Conservation (phyloP, 2,113 vertebrate genomes). For the Trogon melanurus region DNA sequence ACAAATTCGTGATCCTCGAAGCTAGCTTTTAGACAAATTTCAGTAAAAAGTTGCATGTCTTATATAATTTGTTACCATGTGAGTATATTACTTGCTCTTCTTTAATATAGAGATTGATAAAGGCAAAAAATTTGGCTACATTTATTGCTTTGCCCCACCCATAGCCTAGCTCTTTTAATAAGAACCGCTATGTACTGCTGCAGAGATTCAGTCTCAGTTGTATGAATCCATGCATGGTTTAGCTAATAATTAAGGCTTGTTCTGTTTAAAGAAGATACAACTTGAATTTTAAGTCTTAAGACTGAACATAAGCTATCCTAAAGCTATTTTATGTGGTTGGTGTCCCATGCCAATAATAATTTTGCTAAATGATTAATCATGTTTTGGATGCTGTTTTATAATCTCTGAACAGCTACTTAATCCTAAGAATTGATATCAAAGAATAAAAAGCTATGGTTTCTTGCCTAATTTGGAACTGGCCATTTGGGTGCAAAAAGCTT, state of each 20-base stretch:
- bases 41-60: neutral
- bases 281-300: neutral
- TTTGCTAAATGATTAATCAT: neutral
- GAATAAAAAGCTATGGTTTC: neutral
- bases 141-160: conserved; percentile 32
- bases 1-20: neutral
- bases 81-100: conserved; percentile 43
- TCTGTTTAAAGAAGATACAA: neutral
- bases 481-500: neutral
- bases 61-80: conserved; percentile 21
- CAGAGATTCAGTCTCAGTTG: neutral
- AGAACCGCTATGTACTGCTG: neutral
- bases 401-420: neutral
- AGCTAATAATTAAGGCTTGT: neutral
- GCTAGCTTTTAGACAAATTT: conserved; percentile 9
- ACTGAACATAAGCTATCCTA: neutral
- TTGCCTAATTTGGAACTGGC: neutral
- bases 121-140: neutral
- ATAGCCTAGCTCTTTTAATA: neutral
- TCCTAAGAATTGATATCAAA: neutral
- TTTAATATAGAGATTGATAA: neutral
- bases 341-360: neutral
- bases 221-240: neutral
- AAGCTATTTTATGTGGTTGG: neutral
- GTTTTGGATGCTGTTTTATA: neutral